Percentiles rank a stretch among this genome's conserved stretches.
Evolutionary conservation across 2,888 invertebrate species (phyloP).

Genomic region (Clunio marinus): DNA sequence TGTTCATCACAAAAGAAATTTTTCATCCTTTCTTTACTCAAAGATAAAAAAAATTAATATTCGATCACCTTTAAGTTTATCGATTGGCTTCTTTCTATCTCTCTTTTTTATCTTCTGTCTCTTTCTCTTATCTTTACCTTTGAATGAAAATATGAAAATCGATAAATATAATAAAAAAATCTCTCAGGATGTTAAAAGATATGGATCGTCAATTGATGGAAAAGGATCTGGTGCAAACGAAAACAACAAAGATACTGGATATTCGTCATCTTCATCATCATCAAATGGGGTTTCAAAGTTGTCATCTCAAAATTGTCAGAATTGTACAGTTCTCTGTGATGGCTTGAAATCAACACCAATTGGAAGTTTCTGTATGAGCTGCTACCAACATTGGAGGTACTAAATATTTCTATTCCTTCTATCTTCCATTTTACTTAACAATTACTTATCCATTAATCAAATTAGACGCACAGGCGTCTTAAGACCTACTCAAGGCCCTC

Average conservation of each 20-base stretch:
- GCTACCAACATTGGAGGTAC: constrained; percentile 82
- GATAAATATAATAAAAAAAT: too few species aligned
- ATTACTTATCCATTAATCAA: constrained; percentile 14
- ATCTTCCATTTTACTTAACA: constrained; percentile 10
- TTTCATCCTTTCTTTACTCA: too few species aligned
- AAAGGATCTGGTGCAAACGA: too few species aligned
- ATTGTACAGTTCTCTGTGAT: constrained; percentile 71
- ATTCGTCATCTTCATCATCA: constrained; percentile 43
- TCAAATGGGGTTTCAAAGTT: constrained; percentile 43
- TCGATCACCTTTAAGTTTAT: too few species aligned
- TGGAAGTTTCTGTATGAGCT: constrained; percentile 76
- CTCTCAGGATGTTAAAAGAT: constrained; percentile 25
- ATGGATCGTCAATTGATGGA: background rate
- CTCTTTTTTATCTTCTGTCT: too few species aligned
- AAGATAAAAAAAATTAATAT: too few species aligned
- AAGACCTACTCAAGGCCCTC: constrained; percentile 74
- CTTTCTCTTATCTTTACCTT: too few species aligned
- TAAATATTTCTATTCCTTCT: constrained; percentile 14
- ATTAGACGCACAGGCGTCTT: constrained; percentile 73
- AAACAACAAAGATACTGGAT: constrained; percentile 35
- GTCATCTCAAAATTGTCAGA: constrained; percentile 44
- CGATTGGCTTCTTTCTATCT: too few species aligned
- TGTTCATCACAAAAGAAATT: too few species aligned
- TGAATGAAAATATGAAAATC: too few species aligned
- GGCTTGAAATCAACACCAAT: constrained; percentile 69